phyloP scores from a whole-genome alignment of 2,797 vertebrate species.

The Aphelocoma californica region DNA sequence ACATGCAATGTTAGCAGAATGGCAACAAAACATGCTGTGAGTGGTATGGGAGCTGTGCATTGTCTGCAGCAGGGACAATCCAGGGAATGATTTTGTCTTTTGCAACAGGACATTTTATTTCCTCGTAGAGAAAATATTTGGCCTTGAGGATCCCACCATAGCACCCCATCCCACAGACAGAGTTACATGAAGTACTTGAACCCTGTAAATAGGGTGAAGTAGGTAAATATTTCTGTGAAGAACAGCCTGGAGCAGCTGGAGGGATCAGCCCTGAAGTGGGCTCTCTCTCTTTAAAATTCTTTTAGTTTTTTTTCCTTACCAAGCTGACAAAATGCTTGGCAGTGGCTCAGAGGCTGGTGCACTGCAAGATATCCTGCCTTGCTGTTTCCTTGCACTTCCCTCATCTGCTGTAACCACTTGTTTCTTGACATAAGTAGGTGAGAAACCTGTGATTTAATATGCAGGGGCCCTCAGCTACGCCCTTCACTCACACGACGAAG shows the following conservation, averaged over 20 bases:
- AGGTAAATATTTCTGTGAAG: not conserved
- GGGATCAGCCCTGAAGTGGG: not conserved
- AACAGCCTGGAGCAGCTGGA: not conserved
- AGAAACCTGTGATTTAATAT: constrained; percentile 12
- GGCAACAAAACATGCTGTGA: constrained; percentile 27
- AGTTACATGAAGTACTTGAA: not conserved
- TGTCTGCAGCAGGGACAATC: constrained; percentile 39
- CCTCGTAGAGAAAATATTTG: not conserved
- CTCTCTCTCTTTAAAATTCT: constrained; percentile 20
- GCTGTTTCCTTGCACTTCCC: constrained; percentile 34
- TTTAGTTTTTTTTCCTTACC: not conserved
- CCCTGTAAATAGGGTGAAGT: not conserved
- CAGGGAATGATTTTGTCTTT: not conserved
- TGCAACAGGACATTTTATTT: not conserved
- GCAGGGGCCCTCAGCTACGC: not conserved
- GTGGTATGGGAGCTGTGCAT: constrained; percentile 24
- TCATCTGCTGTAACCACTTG: constrained; percentile 25
- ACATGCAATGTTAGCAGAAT: constrained; percentile 67
- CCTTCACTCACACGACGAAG: not conserved
- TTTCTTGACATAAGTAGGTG: constrained; percentile 30
- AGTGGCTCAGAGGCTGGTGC: constrained; percentile 9
- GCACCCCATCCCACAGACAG: not conserved
- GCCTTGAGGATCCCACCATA: not conserved
- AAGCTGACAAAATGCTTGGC: constrained; percentile 35
- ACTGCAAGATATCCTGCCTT: constrained; percentile 26